Base-by-base conservation (phyloP, 1,140 invertebrate species). In the Drosophila arizonae region DNA sequence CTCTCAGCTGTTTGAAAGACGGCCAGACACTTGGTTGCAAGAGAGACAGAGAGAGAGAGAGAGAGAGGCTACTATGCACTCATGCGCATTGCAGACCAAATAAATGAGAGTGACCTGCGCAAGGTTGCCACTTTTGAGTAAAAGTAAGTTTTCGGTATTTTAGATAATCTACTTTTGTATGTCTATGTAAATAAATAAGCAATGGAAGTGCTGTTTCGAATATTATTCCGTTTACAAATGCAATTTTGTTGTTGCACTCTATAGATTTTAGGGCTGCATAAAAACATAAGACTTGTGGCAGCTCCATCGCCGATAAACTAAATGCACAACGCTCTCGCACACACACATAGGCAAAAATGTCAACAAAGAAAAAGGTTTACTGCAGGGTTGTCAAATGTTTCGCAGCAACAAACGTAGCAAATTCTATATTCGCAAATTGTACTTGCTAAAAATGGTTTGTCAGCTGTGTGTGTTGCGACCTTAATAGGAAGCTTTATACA, bases 1-100 rank as follows among this genome's bases (percentile, higher is more conserved):
- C 71, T 77, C 80, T 84, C 80, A 84, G 80, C 80, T 84, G 80
- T 84, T 84, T 80, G 60, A 33, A 55, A 72, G 51, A 77, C 62
- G 54, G 48, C 54, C 56, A 63, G 24, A 63, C 6, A 30, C n/a
- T 58, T 52, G 17, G 11, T 10, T 52, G 62, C 17, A 45, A 57
- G 50, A 73, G 54, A 57, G 50, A 73, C 0, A 2, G 57, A 15
- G 65, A 68, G 71, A 62, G 54, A 57, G 50, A 73, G 3, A 2
- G 57, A 15, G 65, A 68, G 71, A 62, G 36, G 51, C 57, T 51
- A 68, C 70, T 61, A 69, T 73, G 71, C 57, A 58, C 56, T 63
- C 67, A 74, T 74, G 67, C 67, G 72, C 72, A 58, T 51, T 56
- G n/a, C 57, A 55, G 33, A 33, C 41, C 9, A 63, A 46, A 63